Conservation (phyloP, 2,113 vertebrate genomes). For the Bubo scandiacus region DNA sequence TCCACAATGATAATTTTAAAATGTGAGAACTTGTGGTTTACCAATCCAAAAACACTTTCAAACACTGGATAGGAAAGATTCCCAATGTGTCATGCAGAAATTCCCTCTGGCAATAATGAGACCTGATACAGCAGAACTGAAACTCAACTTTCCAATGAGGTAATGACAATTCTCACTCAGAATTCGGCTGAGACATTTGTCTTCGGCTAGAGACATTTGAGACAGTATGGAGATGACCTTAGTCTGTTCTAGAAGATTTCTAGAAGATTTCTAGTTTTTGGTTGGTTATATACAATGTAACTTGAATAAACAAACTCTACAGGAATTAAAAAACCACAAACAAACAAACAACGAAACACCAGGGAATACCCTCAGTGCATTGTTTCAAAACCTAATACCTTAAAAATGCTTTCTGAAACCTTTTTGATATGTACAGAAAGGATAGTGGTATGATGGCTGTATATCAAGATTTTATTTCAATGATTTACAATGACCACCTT, state of each 20-base stretch:
- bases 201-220: not conserved
- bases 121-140: not conserved
- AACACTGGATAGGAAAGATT: not conserved
- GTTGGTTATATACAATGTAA: not conserved
- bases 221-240: not conserved
- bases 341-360: not conserved
- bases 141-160: not conserved
- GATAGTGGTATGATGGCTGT: not conserved
- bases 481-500: constrained; percentile 30
- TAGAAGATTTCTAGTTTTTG: not conserved
- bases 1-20: not conserved
- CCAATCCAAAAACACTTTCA: not conserved
- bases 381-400: not conserved
- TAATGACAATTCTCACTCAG: not conserved
- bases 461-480: constrained; percentile 43
- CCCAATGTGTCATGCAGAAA: not conserved
- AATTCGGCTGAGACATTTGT: too few relatives aligned
- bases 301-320: not conserved
- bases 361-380: not conserved
- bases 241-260: not conserved
- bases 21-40: not conserved
- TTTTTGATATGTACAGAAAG: not conserved
- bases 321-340: not conserved
- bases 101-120: not conserved
- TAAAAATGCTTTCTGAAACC: not conserved